phyloP scores from a whole-genome alignment of 2,113 vertebrate species.

The Cottus gobio region DNA sequence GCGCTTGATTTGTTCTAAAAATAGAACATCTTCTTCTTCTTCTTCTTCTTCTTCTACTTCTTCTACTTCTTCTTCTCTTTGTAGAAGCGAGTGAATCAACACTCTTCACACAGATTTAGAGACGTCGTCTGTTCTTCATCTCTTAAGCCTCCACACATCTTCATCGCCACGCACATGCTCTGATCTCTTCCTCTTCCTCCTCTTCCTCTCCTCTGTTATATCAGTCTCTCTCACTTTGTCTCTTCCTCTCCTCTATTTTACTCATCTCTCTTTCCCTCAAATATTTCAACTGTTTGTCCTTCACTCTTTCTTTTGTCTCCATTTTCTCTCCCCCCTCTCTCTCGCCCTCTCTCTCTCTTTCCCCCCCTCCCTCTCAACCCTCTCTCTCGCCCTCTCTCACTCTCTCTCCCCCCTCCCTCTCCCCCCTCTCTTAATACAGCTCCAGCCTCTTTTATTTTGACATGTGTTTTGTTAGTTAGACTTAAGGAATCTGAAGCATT shows the following conservation, averaged over 20 bases:
- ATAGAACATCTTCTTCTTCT: no score
- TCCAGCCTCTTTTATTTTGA: no score
- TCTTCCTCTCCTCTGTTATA: no score
- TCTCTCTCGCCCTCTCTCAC: not conserved
- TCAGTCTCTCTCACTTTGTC: not conserved
- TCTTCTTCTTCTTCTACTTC: no score
- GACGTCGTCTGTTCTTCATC: not conserved
- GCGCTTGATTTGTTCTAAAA: no score
- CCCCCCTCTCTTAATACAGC: not conserved
- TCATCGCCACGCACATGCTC: not conserved
- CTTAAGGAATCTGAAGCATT: constrained; percentile 18
- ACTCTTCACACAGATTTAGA: not conserved
- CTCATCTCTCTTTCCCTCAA: no score
- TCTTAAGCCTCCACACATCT: not conserved
- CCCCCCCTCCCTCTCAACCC: rapidly evolving
- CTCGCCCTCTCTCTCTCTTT: not conserved
- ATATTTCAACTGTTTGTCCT: no score
- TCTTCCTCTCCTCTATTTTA: not conserved
- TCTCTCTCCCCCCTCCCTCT: not conserved
- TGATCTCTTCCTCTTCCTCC: not conserved
- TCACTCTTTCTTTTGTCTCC: no score
- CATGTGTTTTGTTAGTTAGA: constrained; percentile 30
- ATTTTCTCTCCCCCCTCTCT: no score
- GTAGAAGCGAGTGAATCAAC: not conserved
- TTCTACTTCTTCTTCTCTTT: no score